Conservation (phyloP, 2,113 vertebrate genomes). For the Fukomys damarensis region DNA sequence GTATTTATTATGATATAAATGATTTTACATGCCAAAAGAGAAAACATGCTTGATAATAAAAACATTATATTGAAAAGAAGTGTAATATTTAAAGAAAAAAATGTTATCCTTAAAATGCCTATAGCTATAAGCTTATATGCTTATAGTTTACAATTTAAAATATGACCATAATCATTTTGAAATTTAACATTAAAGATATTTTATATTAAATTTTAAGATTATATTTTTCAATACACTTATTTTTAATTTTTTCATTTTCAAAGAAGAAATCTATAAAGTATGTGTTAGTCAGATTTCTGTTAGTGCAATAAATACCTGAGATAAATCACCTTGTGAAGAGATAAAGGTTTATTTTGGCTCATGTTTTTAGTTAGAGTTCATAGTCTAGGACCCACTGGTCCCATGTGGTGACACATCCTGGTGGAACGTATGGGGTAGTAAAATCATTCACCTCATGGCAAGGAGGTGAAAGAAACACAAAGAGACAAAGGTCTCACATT, state of each 20-base stretch:
- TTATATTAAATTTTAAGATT: neutral
- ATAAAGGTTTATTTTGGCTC: neutral
- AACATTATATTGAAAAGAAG: neutral
- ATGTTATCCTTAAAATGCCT: neutral
- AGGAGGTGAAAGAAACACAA: neutral
- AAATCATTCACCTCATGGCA: neutral
- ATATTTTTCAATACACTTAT: neutral
- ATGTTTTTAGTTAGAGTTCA: neutral
- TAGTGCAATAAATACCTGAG: neutral
- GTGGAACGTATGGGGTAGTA: neutral
- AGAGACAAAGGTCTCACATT: neutral
- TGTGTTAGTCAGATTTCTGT: neutral
- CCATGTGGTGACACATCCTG: too few species aligned
- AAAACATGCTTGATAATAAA: slow-evolving; percentile 13
- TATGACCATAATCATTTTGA: neutral
- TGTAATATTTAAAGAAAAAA: neutral
- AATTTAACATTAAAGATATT: neutral
- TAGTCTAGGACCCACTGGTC: neutral
- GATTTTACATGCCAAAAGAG: neutral
- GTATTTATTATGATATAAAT: neutral
- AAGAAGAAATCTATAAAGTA: neutral
- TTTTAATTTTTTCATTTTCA: slow-evolving; percentile 35
- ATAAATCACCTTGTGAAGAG: neutral
- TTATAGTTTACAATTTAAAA: slow-evolving; percentile 52
- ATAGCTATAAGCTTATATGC: too few species aligned